Evolutionary conservation across 2,113 vertebrate species (phyloP).

Genomic region (Tachysurus fulvidraco): DNA sequence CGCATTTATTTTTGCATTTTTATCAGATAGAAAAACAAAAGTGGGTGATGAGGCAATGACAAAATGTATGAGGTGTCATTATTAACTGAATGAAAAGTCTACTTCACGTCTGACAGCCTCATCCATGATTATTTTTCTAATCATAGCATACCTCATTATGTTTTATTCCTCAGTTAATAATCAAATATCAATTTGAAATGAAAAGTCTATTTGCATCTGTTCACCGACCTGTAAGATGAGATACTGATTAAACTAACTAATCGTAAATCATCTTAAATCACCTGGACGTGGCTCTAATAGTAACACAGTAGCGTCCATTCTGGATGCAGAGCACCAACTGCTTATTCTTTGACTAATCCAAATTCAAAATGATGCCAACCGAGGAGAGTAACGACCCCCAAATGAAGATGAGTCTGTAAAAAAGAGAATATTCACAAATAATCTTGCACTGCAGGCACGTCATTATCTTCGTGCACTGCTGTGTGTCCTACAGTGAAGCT

Average conservation of each 20-base stretch:
- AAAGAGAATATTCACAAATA: constrained; percentile 27
- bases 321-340: not conserved
- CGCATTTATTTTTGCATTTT: not conserved
- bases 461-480: constrained; percentile 40
- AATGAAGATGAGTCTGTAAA: constrained; percentile 9
- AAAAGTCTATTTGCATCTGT: constrained; percentile 7
- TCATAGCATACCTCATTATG: not conserved
- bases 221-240: not conserved
- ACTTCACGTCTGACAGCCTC: not conserved
- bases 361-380: constrained; percentile 9
- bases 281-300: not conserved
- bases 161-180: not conserved
- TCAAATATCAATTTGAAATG: constrained; percentile 18
- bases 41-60: not conserved
- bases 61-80: not conserved
- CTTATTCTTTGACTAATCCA: not conserved
- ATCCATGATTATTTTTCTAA: not conserved
- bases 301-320: not conserved
- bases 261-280: not conserved
- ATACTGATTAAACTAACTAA: not conserved
- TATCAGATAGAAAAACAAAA: not conserved
- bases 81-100: not conserved
- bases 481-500: constrained; percentile 38
- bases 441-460: constrained; percentile 43
- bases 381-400: not conserved